A percentile compares a stretch with the other conserved stretches of the same genome.
Evolutionary conservation across 2,888 invertebrate species (phyloP).

Genomic region (Tachina fera): DNA sequence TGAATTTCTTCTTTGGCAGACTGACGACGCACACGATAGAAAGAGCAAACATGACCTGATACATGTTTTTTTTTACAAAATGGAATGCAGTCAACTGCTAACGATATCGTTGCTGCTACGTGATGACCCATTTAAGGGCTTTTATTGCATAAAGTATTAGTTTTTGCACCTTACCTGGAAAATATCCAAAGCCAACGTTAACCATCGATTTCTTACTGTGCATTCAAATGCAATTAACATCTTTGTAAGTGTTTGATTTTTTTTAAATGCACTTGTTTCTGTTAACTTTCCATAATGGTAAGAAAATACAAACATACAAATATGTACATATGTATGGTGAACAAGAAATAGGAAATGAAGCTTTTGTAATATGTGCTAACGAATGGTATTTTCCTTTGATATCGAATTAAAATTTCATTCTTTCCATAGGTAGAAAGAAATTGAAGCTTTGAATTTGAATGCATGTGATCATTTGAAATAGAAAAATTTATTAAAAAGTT

Average conservation of each 20-base stretch:
- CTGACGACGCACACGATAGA: background rate
- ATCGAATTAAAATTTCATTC: too few relatives aligned
- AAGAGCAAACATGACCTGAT: conserved; percentile 48
- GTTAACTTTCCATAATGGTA: background rate
- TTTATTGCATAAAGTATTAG: conserved; percentile 22
- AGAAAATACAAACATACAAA: background rate
- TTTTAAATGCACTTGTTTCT: background rate
- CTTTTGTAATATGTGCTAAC: too few relatives aligned
- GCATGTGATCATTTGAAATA: too few relatives aligned
- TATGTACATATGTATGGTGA: background rate
- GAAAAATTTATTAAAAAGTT: too few relatives aligned
- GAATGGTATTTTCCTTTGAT: too few relatives aligned
- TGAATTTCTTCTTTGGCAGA: conserved; percentile 47
- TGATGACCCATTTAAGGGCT: conserved; percentile 69
- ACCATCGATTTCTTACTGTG: conserved; percentile 23
- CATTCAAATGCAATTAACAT: conserved; percentile 57
- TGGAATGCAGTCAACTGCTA: conserved; percentile 15
- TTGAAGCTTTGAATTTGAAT: too few relatives aligned
- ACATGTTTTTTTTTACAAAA: background rate
- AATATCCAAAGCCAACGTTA: background rate
- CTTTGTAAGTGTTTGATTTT: conserved; percentile 30
- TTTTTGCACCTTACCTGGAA: background rate
- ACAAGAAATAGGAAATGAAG: too few relatives aligned
- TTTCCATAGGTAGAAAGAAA: too few relatives aligned
- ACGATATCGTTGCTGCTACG: conserved; percentile 46